Conservation (phyloP, 35 echinoderm and acorn worm genomes). For the Amphiura filiformis region DNA sequence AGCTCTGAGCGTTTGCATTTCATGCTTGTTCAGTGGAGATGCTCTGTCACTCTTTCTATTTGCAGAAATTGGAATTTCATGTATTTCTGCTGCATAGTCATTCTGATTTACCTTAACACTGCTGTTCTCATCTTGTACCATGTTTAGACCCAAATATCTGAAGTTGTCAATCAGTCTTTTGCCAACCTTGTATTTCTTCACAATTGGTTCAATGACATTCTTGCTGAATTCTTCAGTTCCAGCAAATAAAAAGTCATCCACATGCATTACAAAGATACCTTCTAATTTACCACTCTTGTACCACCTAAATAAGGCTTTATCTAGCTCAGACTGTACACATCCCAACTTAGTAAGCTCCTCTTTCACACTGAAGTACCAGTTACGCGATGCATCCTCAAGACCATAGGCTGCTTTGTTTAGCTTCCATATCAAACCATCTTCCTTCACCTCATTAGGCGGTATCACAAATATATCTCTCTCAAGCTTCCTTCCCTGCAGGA, state of each 20-base stretch:
- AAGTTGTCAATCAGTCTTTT: slow-evolving; percentile 36
- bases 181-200: slow-evolving; percentile 41
- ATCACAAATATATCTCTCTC: not conserved
- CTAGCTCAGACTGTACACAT: slow-evolving; percentile 9
- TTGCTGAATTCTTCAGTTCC: slow-evolving; percentile 20
- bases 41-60: slow-evolving; percentile 17
- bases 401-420: slow-evolving; percentile 21
- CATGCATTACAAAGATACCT: not conserved
- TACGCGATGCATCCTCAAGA: slow-evolving; percentile 20
- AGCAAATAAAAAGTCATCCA: slow-evolving; percentile 43
- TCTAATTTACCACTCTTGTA: not conserved
- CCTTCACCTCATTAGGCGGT: not conserved
- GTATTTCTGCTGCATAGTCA: slow-evolving; percentile 29
- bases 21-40: slow-evolving; percentile 28
- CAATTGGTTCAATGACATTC: slow-evolving; percentile 29
- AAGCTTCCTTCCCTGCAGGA: slow-evolving; percentile 11
- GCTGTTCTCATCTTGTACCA: slow-evolving; percentile 3
- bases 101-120: slow-evolving; percentile 29
- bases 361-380: slow-evolving; percentile 33
- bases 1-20: slow-evolving; percentile 37
- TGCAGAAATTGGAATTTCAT: slow-evolving; percentile 24
- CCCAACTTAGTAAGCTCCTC: not conserved
- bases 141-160: slow-evolving; percentile 13
- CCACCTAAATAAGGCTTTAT: slow-evolving; percentile 19
- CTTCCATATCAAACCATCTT: slow-evolving; percentile 25